Evolutionary conservation across 2,113 vertebrate genomes (phyloP), one percentile per base, ranked within the genome.

Genomic region (Panthera tigris): DNA sequence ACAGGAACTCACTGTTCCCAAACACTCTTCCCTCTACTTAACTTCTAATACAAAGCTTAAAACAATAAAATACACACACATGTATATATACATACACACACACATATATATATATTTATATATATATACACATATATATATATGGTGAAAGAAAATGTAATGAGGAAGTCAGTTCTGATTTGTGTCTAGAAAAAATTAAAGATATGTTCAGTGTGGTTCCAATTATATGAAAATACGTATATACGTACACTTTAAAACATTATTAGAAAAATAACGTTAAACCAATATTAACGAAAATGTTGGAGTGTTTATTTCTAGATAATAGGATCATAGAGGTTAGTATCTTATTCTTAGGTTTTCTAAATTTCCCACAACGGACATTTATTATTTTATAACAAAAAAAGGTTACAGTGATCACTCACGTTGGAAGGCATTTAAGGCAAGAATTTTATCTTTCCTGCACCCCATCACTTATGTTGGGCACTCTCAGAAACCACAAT

Each of bases 1-100:
- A 12, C 1, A 2, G 6, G 33, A 36, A 1, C 9, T 80, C 52
- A 71, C 39, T 52, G 25, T 57, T 31, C 61, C 45, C 45, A 31
- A 1, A 89, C 4, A 66, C 79, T 55, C 36, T 16, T 52, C 15
- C 15, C 29, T 89, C 55, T 52, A 48, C 41, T 78, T 69, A 18
- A 57, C n/a, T 87, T 78, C 52, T 10, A 36, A 57, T 9, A 84
- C 45, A 81, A 74, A 97, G 8, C 57, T 94, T 76, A 73, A 89
- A 74, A 69, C 11, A 73, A 25, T 50, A 15, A 41, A 39, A 63
- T 23, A 45, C 8, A 45, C 45, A 9, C 45, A 45, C 45, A 9
- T 1, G 45, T 45, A 45, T 45, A 45, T 9, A 45, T 45, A 45
- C 7, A 1, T 45, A 41, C 41, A 41, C 41, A 79, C 7, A 55